Evolutionary conservation across 2,888 invertebrate genomes (phyloP).

Genomic region (Diplazon laetatorius): DNA sequence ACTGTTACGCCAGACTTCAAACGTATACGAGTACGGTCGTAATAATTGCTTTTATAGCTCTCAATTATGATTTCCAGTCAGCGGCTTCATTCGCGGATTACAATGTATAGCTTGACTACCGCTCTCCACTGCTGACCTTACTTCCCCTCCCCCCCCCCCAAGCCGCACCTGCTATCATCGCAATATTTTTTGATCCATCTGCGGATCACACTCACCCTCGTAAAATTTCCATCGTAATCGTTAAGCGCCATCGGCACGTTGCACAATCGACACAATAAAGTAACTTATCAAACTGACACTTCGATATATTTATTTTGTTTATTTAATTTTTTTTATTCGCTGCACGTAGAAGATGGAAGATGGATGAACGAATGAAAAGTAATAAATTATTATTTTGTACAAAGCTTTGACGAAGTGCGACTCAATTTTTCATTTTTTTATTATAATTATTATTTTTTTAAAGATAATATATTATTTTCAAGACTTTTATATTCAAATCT

Average conservation of each 20-base stretch:
- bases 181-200: not conserved
- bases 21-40: not conserved
- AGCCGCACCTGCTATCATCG: not conserved
- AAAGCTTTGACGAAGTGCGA: too few relatives aligned
- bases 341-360: not conserved
- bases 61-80: not conserved
- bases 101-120: not conserved
- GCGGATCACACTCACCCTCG: conserved; percentile 60
- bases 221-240: conserved; percentile 55
- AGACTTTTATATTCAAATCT: too few relatives aligned
- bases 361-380: too few relatives aligned
- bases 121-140: too few relatives aligned
- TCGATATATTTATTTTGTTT: not conserved
- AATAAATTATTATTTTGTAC: too few relatives aligned
- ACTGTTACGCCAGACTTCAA: not conserved
- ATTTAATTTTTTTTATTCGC: not conserved
- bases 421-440: too few relatives aligned
- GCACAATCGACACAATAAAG: not conserved
- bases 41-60: not conserved
- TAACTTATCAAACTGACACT: not conserved
- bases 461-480: too few relatives aligned
- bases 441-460: too few relatives aligned
- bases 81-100: not conserved
- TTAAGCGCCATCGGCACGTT: conserved; percentile 11
- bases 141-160: too few relatives aligned